Evolutionary conservation across 2,797 vertebrate genomes (phyloP).

Genomic region (Hirundo rustica): DNA sequence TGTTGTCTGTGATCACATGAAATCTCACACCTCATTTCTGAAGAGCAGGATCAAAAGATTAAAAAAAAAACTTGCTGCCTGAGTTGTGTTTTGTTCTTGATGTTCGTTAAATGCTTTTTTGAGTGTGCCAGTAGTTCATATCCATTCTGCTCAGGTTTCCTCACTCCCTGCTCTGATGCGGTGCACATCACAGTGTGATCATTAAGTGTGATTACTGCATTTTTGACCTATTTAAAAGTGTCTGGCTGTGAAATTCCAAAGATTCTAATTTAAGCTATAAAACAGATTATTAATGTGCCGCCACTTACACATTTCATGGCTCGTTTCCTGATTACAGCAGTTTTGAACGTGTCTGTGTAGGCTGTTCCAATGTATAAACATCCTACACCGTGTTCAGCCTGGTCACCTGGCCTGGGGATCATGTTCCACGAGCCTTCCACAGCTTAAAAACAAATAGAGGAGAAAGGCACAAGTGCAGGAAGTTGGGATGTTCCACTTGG

Average conservation of each 20-base stretch:
- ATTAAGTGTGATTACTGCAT: slow-evolving; percentile 53
- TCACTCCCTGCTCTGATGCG: neutral
- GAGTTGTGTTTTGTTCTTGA: neutral
- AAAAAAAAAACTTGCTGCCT: neutral
- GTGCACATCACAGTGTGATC: neutral
- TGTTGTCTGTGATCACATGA: neutral
- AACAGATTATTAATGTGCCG: slow-evolving; percentile 22
- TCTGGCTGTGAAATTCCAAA: slow-evolving; percentile 57
- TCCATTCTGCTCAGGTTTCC: slow-evolving; percentile 45
- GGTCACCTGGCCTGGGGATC: neutral
- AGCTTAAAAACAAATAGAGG: neutral
- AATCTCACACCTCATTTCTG: neutral
- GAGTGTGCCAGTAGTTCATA: neutral
- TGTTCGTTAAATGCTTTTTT: neutral
- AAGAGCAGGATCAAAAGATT: neutral
- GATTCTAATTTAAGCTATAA: slow-evolving; percentile 58
- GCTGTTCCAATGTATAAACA: neutral
- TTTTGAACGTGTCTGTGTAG: neutral
- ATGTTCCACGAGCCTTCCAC: accelerated
- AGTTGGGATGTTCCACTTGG: accelerated
- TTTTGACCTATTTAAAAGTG: slow-evolving; percentile 67
- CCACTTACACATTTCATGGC: slow-evolving; percentile 27
- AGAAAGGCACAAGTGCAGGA: neutral
- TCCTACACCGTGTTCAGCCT: neutral
- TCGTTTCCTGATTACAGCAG: slow-evolving; percentile 54